Base-by-base conservation (phyloP, 2,797 vertebrate genomes). In the Neosilurus mollespiculum region DNA sequence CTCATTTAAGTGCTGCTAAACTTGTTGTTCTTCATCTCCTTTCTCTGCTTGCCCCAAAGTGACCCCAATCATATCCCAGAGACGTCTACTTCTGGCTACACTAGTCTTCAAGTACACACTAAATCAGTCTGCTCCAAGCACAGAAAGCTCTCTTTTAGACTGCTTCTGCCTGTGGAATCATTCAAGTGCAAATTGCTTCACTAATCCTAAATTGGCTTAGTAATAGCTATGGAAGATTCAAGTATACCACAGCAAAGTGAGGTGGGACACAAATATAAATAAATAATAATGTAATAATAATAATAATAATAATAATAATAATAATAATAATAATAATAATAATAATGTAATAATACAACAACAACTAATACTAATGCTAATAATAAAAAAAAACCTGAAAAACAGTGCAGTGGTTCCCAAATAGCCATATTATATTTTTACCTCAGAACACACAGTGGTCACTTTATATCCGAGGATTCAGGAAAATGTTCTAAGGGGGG, bases 1-100 rank as follows among this genome's bases (percentile, higher is more conserved):
- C 84, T 86, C 70, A 82, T 87, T 61, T 86, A 86, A 83, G 62
- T 66, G 49, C 83, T 61, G 30, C 61, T 80, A 54, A 85, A 83
- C 58, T 77, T 37, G 5, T 65, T 81, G 78, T 80, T 24, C 64
- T 85, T 86, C 43, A 22, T 70, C 81, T 83, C 80, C 43, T 80
- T 54, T 81, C 76, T 81, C 61, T 64, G 62, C 58, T 62, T 82
- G 72, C 66, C 80, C 81, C 24, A 73, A 81, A 82, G 82, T 84
- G 84, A 88, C 82, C 86, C 53, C 80, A 81, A 81, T 87, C 84
- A 70, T 85, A 85, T 84, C 54, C 65, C 64, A 18, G 76, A 80
- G 82, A 64, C 54, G 49, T 34, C 54, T 78, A 62, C 66, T 61
- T 82, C 84, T 82, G 80, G 51, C 75, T 11, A n/a, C 70, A 66